A percentile compares a stretch with the other conserved stretches of the same genome.
Evolutionary conservation across 2,888 invertebrate species (phyloP).

Genomic region (Tribolium freemani): DNA sequence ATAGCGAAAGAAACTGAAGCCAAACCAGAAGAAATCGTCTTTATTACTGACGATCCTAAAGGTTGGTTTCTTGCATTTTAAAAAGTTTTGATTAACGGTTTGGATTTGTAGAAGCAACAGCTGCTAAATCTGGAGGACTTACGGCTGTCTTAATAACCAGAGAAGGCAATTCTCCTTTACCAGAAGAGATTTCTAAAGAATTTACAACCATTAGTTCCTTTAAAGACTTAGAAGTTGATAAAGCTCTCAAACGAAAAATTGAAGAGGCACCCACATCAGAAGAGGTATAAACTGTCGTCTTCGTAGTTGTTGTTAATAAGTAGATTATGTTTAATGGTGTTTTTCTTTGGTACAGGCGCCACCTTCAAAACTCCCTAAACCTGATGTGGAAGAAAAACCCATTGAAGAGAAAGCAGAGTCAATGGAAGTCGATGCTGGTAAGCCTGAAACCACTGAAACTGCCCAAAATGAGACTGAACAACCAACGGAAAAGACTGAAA

Average conservation of each 20-base stretch:
- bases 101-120: constrained; percentile 80
- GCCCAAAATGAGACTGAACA: constrained; percentile 36
- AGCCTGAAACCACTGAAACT: constrained; percentile 39
- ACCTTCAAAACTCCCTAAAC: constrained; percentile 73
- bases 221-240: constrained; percentile 69
- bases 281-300: constrained; percentile 57
- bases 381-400: constrained; percentile 56
- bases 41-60: constrained; percentile 87
- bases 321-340: neutral
- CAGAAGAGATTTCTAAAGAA: constrained; percentile 71
- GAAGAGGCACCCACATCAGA: constrained; percentile 57
- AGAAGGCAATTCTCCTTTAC: constrained; percentile 83
- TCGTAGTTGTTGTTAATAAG: constrained; percentile 5
- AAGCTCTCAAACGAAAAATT: constrained; percentile 62
- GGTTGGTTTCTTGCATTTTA: constrained; percentile 70
- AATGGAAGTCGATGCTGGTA: constrained; percentile 42
- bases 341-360: constrained; percentile 59
- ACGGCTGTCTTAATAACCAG: constrained; percentile 79
- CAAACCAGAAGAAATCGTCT: constrained; percentile 80
- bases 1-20: constrained; percentile 79
- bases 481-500: constrained; percentile 6
- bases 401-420: constrained; percentile 45
- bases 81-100: constrained; percentile 29
- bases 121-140: constrained; percentile 83
- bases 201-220: constrained; percentile 76